Base-by-base conservation (phyloP, 1,140 invertebrate genomes). In the Lanistes nyassanus region DNA sequence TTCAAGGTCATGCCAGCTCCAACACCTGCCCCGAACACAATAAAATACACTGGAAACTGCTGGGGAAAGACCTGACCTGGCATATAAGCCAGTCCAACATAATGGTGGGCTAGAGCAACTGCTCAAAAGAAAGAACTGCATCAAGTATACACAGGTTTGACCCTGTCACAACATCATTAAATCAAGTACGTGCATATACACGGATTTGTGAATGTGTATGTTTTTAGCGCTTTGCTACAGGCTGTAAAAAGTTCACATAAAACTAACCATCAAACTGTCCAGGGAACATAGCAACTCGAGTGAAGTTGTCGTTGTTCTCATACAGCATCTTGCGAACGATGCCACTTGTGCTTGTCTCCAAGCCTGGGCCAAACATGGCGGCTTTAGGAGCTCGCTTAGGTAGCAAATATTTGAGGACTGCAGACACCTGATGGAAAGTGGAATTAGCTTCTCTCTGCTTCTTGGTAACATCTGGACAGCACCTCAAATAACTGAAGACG, bases 341-440 rank as follows among this genome's bases (percentile, higher is more conserved):
- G 13, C 73, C 72, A 76, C 83, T 85, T 13, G 86, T 87, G 16
- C 73, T 77, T 5, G 80, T 77, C 67, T 87, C 86, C n/a, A 87
- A 71, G n/a, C 86, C 86, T 62, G 86, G 85, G 66, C 86, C 86
- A 83, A 86, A 87, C 84, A 87, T 85, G 60, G 86, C 84, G 37
- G 84, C 81, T 67, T 81, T 82, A 19, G 86, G 84, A 56, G 76
- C 77, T 75, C 85, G 85, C 67, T 81, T 85, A 34, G 86, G 86
- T n/a, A 87, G 58, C n/a, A 87, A 82, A 64, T 79, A 85, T 74
- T 82, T 80, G 9, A 87, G 53, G 68, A 86, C 74, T 55, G 76
- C 79, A 31, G 82, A 81, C 19, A 87, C 78, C 36, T 85, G 82
- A 53, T 80, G 79, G 47, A 87, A 83, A 37, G 84, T 66, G 0